Evolutionary conservation across 1,140 invertebrate species (phyloP).

Genomic region (Tetranychus urticae): DNA sequence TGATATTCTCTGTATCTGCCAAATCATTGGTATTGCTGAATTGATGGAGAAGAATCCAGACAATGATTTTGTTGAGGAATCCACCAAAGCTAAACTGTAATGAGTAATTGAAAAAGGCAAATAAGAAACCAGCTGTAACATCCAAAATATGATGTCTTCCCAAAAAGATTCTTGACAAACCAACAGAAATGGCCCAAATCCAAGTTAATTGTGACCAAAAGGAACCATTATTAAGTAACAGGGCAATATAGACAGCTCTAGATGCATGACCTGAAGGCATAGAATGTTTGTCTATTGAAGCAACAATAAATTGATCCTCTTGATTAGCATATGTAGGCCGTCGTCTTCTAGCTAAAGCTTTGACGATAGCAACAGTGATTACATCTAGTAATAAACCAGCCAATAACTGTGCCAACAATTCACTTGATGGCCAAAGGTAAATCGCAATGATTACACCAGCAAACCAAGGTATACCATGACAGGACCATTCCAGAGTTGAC

Average conservation of each 20-base stretch:
- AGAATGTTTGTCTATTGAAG: conserved; percentile 55
- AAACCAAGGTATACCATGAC: conserved; percentile 70
- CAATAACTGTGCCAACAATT: conserved; percentile 56
- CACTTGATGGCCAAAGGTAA: conserved; percentile 34
- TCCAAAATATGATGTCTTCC: conserved; percentile 68
- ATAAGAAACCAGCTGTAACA: conserved; percentile 39
- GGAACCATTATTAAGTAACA: conserved; percentile 18
- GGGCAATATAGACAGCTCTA: conserved; percentile 48
- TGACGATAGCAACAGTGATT: conserved; percentile 48
- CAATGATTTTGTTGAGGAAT: background rate
- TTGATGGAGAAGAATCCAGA: background rate
- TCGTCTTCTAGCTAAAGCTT: conserved; percentile 47
- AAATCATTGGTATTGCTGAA: background rate
- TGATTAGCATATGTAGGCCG: conserved; percentile 38
- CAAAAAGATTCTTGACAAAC: conserved; percentile 49
- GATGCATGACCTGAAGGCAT: conserved; percentile 90
- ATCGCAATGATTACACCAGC: conserved; percentile 39
- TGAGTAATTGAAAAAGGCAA: background rate
- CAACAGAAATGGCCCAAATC: conserved; percentile 47
- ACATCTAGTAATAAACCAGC: conserved; percentile 70
- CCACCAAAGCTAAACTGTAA: background rate
- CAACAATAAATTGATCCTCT: conserved; percentile 29
- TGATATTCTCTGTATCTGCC: background rate
- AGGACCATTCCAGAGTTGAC: conserved; percentile 38
- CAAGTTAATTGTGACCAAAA: conserved; percentile 25